Conservation (phyloP, 2,113 vertebrate species). For the Chaenocephalus aceratus region DNA sequence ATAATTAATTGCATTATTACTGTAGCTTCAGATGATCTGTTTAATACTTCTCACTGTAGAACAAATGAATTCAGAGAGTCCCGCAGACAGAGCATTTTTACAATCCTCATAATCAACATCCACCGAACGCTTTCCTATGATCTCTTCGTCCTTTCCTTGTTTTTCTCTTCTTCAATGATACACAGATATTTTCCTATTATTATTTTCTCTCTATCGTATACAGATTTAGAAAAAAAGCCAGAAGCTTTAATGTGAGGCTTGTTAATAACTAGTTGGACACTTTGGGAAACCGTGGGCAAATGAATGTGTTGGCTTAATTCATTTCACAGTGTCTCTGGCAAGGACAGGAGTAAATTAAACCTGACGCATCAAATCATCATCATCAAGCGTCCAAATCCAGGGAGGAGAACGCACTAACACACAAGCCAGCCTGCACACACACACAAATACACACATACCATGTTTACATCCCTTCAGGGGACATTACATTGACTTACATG, state of each 20-base stretch:
- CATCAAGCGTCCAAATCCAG: constrained; percentile 48
- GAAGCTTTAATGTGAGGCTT: constrained; percentile 36
- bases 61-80: constrained; percentile 31
- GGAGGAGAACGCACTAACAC: constrained; percentile 11
- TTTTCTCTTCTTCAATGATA: constrained; percentile 2
- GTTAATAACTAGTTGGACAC: constrained; percentile 48
- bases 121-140: constrained; percentile 19
- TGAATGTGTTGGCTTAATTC: constrained; percentile 66
- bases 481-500: too few species aligned
- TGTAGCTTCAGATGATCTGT: constrained; percentile 43
- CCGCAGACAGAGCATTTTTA: constrained; percentile 37
- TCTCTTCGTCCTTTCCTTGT: constrained; percentile 21
- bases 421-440: not conserved
- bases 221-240: not conserved
- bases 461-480: too few species aligned
- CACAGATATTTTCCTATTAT: constrained; percentile 9
- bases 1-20: constrained; percentile 55
- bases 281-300: constrained; percentile 57
- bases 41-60: constrained; percentile 51
- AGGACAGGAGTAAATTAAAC: constrained; percentile 71
- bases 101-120: constrained; percentile 24
- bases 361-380: constrained; percentile 67
- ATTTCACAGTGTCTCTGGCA: constrained; percentile 68
- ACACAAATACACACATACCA: constrained; percentile 7
- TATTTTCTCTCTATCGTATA: constrained; percentile 37